phyloP scores from a whole-genome alignment of 2,113 vertebrate species.

The Petroica traversi region DNA sequence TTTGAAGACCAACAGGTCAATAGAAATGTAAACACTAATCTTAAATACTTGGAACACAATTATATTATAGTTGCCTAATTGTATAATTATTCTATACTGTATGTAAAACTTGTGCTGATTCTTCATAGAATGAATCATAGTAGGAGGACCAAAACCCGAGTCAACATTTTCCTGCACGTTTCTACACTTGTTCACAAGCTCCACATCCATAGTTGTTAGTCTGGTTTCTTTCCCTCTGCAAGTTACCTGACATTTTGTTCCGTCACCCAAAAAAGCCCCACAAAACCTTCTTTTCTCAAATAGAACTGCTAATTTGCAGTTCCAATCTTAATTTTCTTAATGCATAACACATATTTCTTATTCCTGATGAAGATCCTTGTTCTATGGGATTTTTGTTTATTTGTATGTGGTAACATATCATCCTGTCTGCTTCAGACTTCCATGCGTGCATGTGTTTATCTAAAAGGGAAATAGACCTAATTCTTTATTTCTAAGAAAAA shows the following conservation, averaged over 20 bases:
- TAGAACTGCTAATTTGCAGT: not conserved
- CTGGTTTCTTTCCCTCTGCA: not conserved
- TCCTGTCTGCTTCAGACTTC: not conserved
- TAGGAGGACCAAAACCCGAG: not conserved
- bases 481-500: not conserved
- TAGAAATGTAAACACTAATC: not conserved
- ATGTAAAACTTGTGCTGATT: not conserved
- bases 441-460: not conserved
- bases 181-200: not conserved
- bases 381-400: not conserved
- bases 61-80: not conserved
- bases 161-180: not conserved
- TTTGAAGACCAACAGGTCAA: not conserved
- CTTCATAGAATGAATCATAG: not conserved
- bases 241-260: not conserved
- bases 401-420: not conserved
- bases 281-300: not conserved
- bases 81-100: accelerated
- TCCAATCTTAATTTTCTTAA: not conserved
- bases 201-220: not conserved
- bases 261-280: not conserved
- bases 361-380: not conserved
- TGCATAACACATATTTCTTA: not conserved
- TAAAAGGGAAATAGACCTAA: not conserved
- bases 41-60: not conserved